These are phyloP conservation scores for Microctenopoma stevenorrisi DNA, from an alignment of 2,797 vertebrate species.

Conservation along the genomic window DNA sequence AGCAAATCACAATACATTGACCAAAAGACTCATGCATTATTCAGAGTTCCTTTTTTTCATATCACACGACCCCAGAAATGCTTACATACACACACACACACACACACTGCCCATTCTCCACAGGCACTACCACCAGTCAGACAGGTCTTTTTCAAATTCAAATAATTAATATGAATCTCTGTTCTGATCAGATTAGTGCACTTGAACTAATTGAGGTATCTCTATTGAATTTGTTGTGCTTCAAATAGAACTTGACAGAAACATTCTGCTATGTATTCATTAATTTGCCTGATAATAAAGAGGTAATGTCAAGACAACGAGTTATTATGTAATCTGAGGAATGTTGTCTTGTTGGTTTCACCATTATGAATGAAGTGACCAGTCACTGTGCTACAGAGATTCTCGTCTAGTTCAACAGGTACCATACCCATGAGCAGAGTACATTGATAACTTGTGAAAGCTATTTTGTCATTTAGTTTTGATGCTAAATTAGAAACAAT, in stretches of 20 bases:
- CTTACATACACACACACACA: slow-evolving; percentile 29
- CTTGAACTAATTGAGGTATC: slow-evolving; percentile 48
- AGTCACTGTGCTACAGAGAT: background rate
- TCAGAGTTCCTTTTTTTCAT: slow-evolving; percentile 79
- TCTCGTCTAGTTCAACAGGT: background rate
- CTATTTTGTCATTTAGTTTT: background rate
- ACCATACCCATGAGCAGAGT: too few relatives aligned
- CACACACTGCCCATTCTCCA: slow-evolving; percentile 32
- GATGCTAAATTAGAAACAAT: background rate
- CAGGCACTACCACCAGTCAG: slow-evolving; percentile 30
- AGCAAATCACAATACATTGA: slow-evolving; percentile 85
- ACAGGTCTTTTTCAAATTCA: slow-evolving; percentile 52
- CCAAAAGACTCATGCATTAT: slow-evolving; percentile 86
- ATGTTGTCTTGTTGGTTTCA: slow-evolving; percentile 21
- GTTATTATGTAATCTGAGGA: slow-evolving; percentile 17
- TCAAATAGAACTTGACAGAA: slow-evolving; percentile 21
- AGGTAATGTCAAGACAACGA: slow-evolving; percentile 22
- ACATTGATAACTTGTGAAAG: background rate
- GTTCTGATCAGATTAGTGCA: slow-evolving; percentile 58
- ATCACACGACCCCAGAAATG: slow-evolving; percentile 73
- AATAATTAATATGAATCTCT: slow-evolving; percentile 58
- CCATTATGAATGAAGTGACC: slow-evolving; percentile 1
- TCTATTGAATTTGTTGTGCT: slow-evolving; percentile 13
- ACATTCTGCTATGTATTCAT: slow-evolving; percentile 3
- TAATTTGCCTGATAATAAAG: slow-evolving; percentile 6